A percentile compares a stretch with the other conserved stretches of the same genome.
Evolutionary conservation across 2,797 vertebrate species (phyloP).

Genomic region (Rhinophrynus dorsalis): DNA sequence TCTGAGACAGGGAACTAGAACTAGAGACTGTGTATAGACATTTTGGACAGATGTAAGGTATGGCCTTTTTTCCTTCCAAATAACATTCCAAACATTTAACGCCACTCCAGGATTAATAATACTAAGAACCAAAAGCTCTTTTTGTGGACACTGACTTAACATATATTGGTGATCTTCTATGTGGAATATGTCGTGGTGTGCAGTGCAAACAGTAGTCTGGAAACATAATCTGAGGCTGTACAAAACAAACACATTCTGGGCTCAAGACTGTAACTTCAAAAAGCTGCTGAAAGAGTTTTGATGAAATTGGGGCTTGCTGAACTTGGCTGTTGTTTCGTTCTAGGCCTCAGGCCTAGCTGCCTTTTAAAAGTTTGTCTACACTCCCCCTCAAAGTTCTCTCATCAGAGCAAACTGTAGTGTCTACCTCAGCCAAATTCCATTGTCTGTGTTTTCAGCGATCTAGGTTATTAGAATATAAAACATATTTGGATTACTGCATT

Average conservation of each 20-base stretch:
- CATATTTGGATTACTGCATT: constrained; percentile 37
- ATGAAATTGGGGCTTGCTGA: constrained; percentile 46
- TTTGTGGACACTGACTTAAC: not conserved
- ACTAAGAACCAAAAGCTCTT: not conserved
- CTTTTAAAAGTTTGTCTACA: constrained; percentile 46
- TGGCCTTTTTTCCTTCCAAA: not conserved
- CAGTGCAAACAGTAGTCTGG: constrained; percentile 51
- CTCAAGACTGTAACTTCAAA: constrained; percentile 51
- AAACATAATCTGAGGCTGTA: constrained; percentile 53
- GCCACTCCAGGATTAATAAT: constrained; percentile 1
- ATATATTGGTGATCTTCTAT: not conserved
- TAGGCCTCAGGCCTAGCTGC: constrained; percentile 45
- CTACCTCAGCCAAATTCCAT: constrained; percentile 57
- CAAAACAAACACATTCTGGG: constrained; percentile 42
- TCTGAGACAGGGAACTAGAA: no score
- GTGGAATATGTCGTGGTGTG: constrained; percentile 31
- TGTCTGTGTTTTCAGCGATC: constrained; percentile 52
- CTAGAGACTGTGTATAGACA: no score
- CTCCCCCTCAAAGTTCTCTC: constrained; percentile 51
- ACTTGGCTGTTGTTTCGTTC: constrained; percentile 48
- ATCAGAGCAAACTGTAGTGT: constrained; percentile 53
- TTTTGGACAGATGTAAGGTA: no score
- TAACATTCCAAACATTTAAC: not conserved
- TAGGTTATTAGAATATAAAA: constrained; percentile 41
- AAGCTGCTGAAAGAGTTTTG: constrained; percentile 53